Base-by-base conservation (phyloP, 1,140 invertebrate genomes). In the Pollicipes pollicipes region DNA sequence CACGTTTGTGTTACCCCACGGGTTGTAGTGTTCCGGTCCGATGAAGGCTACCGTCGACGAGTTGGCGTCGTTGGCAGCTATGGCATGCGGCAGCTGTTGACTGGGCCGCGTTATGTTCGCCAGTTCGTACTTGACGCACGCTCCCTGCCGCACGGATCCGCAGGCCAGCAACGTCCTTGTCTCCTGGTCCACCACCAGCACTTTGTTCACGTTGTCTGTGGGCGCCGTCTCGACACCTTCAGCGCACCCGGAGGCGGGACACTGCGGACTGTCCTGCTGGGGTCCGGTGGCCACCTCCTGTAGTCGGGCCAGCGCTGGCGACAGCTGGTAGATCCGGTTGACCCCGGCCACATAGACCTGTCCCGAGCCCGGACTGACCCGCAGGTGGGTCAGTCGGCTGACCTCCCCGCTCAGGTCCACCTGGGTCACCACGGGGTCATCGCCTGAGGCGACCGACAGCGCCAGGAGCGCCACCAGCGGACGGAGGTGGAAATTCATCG, bases 11-110 rank as follows among this genome's bases (percentile, higher is more conserved):
- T 83, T 10, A 81, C 68, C 86, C 87, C 87, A 90, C 0, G 84
- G 82, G 74, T 86, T 85, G 76, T 93, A 93, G 68, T 88, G 85
- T 73, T 93, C 89, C 0, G 94, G 94, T 0, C 94, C 94, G 69
- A 98, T 92, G 78, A 96, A 97, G 0, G 93, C 94, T 76, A 90
- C 94, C 0, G 93, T 96, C 0, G 93, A 94, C 0, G 93, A 90
- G 72, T 85, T 84, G 72, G 91, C 88, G 79, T 95, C 93, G 45
- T 72, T 75, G 67, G 79, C 77, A 2, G 79, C 79, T 30, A 84
- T 77, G 21, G 81, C 77, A 37, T 76, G 71, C 27, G 77, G 76
- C 69, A 92, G 84, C 75, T 91, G 89, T 70, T 89, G 84, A 1
- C 88, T 85, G 45, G 84, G 82, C 16, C 86, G 80, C 66, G 87